Base-by-base conservation (phyloP, 2,113 vertebrate genomes). In the Chloebia gouldiae region DNA sequence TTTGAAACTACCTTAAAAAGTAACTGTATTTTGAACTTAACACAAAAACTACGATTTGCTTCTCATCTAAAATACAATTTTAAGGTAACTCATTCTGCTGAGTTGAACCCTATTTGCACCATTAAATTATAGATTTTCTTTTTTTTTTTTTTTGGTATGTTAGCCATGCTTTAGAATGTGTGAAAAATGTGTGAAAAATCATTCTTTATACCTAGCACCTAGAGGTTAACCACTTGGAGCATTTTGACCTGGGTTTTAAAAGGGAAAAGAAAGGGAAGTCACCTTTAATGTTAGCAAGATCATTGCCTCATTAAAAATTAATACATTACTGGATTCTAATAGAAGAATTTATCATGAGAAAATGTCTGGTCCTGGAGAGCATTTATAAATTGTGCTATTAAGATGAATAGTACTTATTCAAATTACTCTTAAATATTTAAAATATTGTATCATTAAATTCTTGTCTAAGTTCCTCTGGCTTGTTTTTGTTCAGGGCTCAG, bases 341-440 rank as follows among this genome's bases (percentile, higher is more conserved):
- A 37, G 68, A 88, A 78, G n/a, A 71, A 86, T 95, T 92, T 86
- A 35, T 95, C 89, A 91, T 31, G 19, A 72, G 81, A 71, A 85
- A 88, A 47, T 64, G 65, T 85, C 71, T 25, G 19, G 65, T 93
- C 80, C 57, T 33, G 65, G 35, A 40, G 45, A 78, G 65, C 73
- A 25, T 85, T 93, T 93, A 90, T 93, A 92, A 75, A 90, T 93
- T n/a, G 16, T 86, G 40, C 72, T 88, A 44, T 95, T 95, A 96
- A 95, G 50, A 90, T 93, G 50, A 95, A 87, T 89, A 69, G 51
- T 45, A 54, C 31, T 73, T 86, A 84, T 45, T 96, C 27, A 86
- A 86, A 86, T 93, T 37, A 51, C 39, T 88, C 53, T 90, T 81
- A 91, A 94, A 86, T 93, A 91, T 93, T 96, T 96, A 56, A 95